phyloP scores from a whole-genome alignment of 2,113 vertebrate species.

The Gymnocephalus cernua region DNA sequence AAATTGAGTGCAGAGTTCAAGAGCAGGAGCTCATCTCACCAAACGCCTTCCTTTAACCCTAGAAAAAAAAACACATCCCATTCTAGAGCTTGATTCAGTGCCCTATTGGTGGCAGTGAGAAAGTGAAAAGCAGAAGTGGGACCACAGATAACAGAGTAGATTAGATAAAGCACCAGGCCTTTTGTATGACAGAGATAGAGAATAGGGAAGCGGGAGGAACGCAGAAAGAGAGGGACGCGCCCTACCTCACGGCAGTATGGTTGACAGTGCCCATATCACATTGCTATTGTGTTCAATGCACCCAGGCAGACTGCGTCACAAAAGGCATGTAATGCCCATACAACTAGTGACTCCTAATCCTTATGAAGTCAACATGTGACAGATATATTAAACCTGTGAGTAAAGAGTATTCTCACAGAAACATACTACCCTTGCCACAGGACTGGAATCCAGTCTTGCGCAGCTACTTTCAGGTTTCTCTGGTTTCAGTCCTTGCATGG shows the following conservation, averaged over 20 bases:
- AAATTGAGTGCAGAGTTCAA: conserved; percentile 29
- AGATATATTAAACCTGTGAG: conserved; percentile 41
- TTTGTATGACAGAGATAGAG: conserved; percentile 39
- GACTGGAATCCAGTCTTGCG: background rate
- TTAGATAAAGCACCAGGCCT: conserved; percentile 55
- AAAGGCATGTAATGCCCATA: conserved; percentile 52
- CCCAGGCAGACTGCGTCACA: conserved; percentile 61
- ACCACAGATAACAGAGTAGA: conserved; percentile 53
- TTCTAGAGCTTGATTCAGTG: background rate
- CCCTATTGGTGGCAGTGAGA: conserved; percentile 1
- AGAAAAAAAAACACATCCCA: background rate
- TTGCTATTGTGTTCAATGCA: conserved; percentile 64
- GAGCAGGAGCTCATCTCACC: conserved; percentile 12
- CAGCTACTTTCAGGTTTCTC: conserved; percentile 62
- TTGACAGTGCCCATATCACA: conserved; percentile 74
- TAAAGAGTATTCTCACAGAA: conserved; percentile 34
- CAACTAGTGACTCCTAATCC: conserved; percentile 61
- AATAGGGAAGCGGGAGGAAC: conserved; percentile 15
- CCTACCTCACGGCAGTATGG: conserved; percentile 77
- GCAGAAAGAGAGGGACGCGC: conserved; percentile 64
- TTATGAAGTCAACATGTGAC: conserved; percentile 63
- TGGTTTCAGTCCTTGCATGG: conserved; percentile 57
- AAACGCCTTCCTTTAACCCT: conserved; percentile 1
- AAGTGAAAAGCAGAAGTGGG: conserved; percentile 51
- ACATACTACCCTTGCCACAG: conserved; percentile 10